Evolutionary conservation across 2,113 vertebrate genomes (phyloP), one percentile per base, ranked within the genome.

Genomic region (Eidolon helvum): DNA sequence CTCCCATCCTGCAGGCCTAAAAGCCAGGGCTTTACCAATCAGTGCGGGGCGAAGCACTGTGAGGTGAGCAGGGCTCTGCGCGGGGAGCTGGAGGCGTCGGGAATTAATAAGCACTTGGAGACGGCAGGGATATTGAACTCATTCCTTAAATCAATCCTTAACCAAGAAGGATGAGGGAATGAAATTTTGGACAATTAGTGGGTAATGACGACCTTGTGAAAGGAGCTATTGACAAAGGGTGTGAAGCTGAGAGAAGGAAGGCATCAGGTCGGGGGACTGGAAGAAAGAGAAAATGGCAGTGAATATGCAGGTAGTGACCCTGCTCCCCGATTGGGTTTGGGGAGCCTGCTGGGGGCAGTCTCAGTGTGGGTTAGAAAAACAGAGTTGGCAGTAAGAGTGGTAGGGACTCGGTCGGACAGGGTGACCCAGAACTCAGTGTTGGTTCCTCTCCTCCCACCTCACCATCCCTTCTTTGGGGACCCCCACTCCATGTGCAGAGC

Each of bases 101-200:
- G 97, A 97, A 97, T 98, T 97, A 96, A 98, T 98, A 95, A 96
- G 92, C 90, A 57, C 87, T 85, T 11, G 92, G 93, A 93, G 88
- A 84, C 1, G 12, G 92, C 68, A 1, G 94, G 95, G 92, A 96
- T 97, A 97, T 98, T 97, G 96, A 96, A 95, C 93, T 94, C 80
- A 55, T 91, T 93, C 95, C 96, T 96, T 96, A 95, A 97, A 97
- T 98, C 97, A 97, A 95, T 98, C 93, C 91, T 80, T 96, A 97
- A 97, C 95, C 93, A 96, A 94, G 96, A 98, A 95, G 94, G 91
- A 97, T 84, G 97, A 97, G 95, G 91, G 94, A 90, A 68, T 91
- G 94, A 96, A 82, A 85, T 92, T 96, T 94, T 45, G 98, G 94
- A 96, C 97, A 97, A 98, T 98, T 97, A 97, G 98, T 50, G 77